These are phyloP conservation scores for Pristionchus maxplancki DNA, from an alignment of 2,888 invertebrate genomes.

Conservation along the genomic window DNA sequence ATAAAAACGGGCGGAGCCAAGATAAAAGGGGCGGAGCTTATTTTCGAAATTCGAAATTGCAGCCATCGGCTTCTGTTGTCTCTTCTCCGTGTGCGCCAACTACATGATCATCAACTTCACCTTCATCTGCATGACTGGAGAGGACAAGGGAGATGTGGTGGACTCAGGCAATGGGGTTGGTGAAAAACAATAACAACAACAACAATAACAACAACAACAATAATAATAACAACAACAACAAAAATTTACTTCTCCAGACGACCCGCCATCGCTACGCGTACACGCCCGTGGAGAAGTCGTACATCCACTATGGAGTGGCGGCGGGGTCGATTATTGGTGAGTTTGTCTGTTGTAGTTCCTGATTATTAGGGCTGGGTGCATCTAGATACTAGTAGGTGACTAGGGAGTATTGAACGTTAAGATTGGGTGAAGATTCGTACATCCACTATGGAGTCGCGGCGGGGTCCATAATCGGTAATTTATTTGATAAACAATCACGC, in stretches of 20 bases:
- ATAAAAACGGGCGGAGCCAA: too few species aligned
- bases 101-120: constrained; percentile 41
- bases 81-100: constrained; percentile 31
- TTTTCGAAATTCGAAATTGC: neutral
- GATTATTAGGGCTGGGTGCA: too few species aligned
- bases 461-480: neutral
- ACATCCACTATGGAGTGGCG: constrained; percentile 55
- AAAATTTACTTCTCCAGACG: too few species aligned
- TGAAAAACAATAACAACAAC: too few species aligned
- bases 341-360: too few species aligned
- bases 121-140: constrained; percentile 27
- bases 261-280: constrained; percentile 48
- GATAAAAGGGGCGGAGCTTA: too few species aligned
- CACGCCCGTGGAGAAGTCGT: constrained; percentile 52
- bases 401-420: too few species aligned
- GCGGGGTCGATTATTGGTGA: constrained; percentile 54
- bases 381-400: too few species aligned
- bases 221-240: too few species aligned
- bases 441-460: constrained; percentile 54
- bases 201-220: too few species aligned
- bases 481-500: too few species aligned
- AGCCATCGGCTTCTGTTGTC: constrained; percentile 13
- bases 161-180: neutral
- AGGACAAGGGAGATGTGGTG: neutral
- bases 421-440: constrained; percentile 45